Conservation (phyloP, 1,140 invertebrate genomes). For the Zophobas atratus region DNA sequence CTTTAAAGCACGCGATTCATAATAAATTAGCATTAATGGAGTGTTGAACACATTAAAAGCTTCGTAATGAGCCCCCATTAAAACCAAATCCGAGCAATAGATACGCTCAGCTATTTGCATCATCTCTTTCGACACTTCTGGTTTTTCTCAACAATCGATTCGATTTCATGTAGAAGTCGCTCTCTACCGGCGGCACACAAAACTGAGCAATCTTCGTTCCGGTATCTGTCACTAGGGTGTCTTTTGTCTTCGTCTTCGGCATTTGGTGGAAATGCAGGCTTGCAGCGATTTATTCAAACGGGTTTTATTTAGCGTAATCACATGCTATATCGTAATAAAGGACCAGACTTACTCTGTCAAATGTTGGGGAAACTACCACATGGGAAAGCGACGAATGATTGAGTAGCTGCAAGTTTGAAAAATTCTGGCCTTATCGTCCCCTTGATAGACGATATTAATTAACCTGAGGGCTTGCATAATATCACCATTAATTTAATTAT, state of each 20-base stretch:
- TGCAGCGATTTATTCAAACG: constrained; percentile 38
- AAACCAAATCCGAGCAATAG: constrained; percentile 10
- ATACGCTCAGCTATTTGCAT: background rate
- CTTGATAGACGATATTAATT: constrained; percentile 35
- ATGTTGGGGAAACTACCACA: constrained; percentile 27
- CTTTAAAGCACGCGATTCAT: constrained; percentile 51
- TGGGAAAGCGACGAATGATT: constrained; percentile 34
- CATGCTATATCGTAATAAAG: constrained; percentile 48
- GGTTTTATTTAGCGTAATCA: constrained; percentile 44
- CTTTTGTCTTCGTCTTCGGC: constrained; percentile 19
- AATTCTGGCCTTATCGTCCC: constrained; percentile 28
- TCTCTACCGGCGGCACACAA: constrained; percentile 3
- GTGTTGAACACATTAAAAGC: constrained; percentile 50
- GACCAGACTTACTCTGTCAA: constrained; percentile 43
- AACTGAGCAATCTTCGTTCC: constrained; percentile 24
- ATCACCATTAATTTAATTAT: constrained; percentile 34
- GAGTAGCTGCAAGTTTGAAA: constrained; percentile 41
- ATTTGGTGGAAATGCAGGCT: background rate
- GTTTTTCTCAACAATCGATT: constrained; percentile 2
- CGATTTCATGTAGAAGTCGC: constrained; percentile 16
- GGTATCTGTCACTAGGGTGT: constrained; percentile 28
- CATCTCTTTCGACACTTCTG: background rate
- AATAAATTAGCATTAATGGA: constrained; percentile 54
- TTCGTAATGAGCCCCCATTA: constrained; percentile 26
- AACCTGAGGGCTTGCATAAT: constrained; percentile 29